Evolutionary conservation across 2,888 invertebrate genomes (phyloP).

Genomic region (Leptodirus hochenwartii): DNA sequence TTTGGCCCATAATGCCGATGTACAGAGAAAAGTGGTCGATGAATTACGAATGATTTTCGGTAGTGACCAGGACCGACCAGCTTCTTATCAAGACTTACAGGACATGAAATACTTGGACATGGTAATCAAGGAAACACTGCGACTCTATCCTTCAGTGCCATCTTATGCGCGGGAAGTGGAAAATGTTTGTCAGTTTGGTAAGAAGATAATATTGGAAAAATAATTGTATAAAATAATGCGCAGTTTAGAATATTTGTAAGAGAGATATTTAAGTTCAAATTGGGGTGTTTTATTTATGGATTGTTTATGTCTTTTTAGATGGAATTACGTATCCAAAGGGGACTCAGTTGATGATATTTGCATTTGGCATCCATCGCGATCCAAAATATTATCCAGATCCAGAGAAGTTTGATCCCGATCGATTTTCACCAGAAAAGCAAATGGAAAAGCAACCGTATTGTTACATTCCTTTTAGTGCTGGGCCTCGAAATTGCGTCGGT

Average conservation of each 20-base stretch:
- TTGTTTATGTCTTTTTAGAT: too few species aligned
- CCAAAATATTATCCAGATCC: slow-evolving; percentile 34
- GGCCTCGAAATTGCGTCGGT: slow-evolving; percentile 43
- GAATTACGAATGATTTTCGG: slow-evolving; percentile 24
- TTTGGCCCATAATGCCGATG: slow-evolving; percentile 13
- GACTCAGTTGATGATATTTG: too few species aligned
- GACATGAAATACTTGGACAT: slow-evolving; percentile 21
- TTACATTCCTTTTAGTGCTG: slow-evolving; percentile 44
- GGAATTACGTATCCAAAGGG: too few species aligned
- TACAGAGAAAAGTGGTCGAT: slow-evolving; percentile 20
- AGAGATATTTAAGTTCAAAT: too few species aligned
- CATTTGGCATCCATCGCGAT: too few species aligned
- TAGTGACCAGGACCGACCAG: slow-evolving; percentile 12
- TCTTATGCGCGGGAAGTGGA: slow-evolving; percentile 15
- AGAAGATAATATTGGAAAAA: too few species aligned
- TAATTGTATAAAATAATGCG: too few species aligned
- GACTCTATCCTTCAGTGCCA: slow-evolving; percentile 21
- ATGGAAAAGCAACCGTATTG: slow-evolving; percentile 28
- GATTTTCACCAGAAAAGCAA: slow-evolving; percentile 28
- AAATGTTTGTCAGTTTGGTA: slow-evolving; percentile 22
- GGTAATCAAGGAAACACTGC: slow-evolving; percentile 20
- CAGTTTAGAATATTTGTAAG: too few species aligned
- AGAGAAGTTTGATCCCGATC: slow-evolving; percentile 32
- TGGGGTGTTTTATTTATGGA: too few species aligned
- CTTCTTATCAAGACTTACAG: slow-evolving; percentile 18